Percentiles rank a stretch among this genome's conserved stretches.
These are phyloP conservation scores for Oncorhynchus keta DNA, from an alignment of 2,113 vertebrate genomes.

Conservation along the genomic window DNA sequence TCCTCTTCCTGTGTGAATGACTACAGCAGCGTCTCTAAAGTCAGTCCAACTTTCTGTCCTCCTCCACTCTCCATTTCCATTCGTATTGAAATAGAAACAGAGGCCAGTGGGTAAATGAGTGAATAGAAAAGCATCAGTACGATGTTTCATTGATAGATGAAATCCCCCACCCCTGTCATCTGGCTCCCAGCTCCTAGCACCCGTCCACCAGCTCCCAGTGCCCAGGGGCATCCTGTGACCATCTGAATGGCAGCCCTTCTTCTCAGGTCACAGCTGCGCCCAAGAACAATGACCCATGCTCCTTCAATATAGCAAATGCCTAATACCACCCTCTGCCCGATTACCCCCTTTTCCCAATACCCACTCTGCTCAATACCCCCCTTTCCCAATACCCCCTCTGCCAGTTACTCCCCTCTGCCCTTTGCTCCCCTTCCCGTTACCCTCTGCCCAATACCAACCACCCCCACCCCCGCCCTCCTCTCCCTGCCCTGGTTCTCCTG, in stretches of 20 bases:
- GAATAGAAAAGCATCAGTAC: too few relatives aligned
- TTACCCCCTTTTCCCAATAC: too few relatives aligned
- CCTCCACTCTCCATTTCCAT: too few relatives aligned
- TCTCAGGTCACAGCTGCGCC: constrained; percentile 63
- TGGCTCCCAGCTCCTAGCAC: too few relatives aligned
- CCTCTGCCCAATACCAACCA: neutral
- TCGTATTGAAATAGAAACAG: too few relatives aligned
- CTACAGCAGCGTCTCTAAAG: too few relatives aligned
- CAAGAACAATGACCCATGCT: constrained; percentile 26
- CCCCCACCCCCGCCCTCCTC: too few relatives aligned
- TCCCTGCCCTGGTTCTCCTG: too few relatives aligned
- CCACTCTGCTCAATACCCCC: too few relatives aligned
- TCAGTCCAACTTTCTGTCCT: too few relatives aligned
- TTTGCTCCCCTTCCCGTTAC: neutral
- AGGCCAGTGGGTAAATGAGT: too few relatives aligned
- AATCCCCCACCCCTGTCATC: neutral
- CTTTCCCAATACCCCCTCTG: neutral
- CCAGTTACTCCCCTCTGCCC: neutral
- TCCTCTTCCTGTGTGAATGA: neutral
- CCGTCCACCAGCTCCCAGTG: neutral
- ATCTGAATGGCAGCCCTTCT: constrained; percentile 60
- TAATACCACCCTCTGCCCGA: neutral
- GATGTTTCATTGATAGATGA: too few relatives aligned
- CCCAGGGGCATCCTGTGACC: constrained; percentile 58
- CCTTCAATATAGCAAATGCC: constrained; percentile 22